Base-by-base conservation (phyloP, 2,888 invertebrate species). In the Lamellibrachia columna region DNA sequence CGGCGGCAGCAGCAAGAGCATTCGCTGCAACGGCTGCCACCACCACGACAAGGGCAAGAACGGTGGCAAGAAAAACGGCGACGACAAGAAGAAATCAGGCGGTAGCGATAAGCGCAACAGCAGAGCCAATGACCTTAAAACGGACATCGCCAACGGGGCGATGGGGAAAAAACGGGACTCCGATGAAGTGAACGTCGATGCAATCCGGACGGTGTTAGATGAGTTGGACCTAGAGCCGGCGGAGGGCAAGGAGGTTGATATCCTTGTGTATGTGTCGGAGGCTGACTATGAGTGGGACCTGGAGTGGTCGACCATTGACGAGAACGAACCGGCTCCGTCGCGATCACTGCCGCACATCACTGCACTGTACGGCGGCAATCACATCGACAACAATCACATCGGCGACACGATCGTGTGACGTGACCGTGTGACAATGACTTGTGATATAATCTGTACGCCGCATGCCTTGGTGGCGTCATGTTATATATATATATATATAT, bases 161-260 rank as follows among this genome's bases (percentile, higher is more conserved):
- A 92, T 53, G 22, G 92, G 90, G 9, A 52, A 60, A 7, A 90
- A 91, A 8, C 40, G 7, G 55, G 52, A 92, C 53, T 58, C 91
- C 9, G 90, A 90, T 28, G 90, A 92, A 28, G 91, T 90, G 7
- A 92, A 92, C 7, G 90, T 93, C 11, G 28, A 91, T 7, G 28
- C 28, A 22, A 92, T 91, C 52, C 58, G 91, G 11, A 75, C 52
- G 52, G 91, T 58, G 40, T 58, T 91, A 52, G 52, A 52, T 22
- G 28, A 58, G 28, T 40, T 91, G 22, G 91, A 52, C 7, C 90
- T 93, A 52, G 58, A 93, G 52, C 92, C 92, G 28, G 93, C 93
- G 22, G 91, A 92, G 40, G 93, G 92, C 22, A 55, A 60, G 40
- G 40, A 53, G n/a, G 92, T 93, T 52, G 94, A 94, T 55, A 92